phyloP scores from a whole-genome alignment of 2,888 invertebrate genomes.

The Melipona bicolor region DNA sequence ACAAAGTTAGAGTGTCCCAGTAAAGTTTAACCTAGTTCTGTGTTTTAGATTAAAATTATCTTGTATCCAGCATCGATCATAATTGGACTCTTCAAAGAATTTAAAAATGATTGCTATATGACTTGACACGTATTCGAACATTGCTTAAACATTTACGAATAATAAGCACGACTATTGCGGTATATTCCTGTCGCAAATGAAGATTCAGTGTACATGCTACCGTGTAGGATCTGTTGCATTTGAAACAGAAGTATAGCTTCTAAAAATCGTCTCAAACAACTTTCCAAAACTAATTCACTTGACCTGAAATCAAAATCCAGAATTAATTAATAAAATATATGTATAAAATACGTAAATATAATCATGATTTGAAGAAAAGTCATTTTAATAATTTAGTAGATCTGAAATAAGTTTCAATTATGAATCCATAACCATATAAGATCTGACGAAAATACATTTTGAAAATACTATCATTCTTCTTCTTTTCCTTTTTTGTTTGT shows the following conservation, averaged over 20 bases:
- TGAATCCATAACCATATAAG: neutral
- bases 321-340: slow-evolving; percentile 26
- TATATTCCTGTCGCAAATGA: slow-evolving; percentile 81
- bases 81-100: too few species aligned
- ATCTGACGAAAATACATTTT: neutral
- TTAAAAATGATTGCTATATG: neutral
- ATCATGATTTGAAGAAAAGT: neutral
- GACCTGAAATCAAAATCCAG: slow-evolving; percentile 60
- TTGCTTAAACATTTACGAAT: slow-evolving; percentile 78
- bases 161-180: slow-evolving; percentile 80
- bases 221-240: slow-evolving; percentile 77
- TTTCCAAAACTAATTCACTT: neutral
- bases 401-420: neutral
- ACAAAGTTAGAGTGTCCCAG: too few species aligned
- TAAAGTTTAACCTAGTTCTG: too few species aligned
- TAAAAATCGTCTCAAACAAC: slow-evolving; percentile 53
- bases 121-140: slow-evolving; percentile 70
- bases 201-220: slow-evolving; percentile 88
- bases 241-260: slow-evolving; percentile 70
- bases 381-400: slow-evolving; percentile 11
- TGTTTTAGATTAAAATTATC: neutral
- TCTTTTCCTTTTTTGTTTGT: too few species aligned
- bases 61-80: neutral
- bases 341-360: too few species aligned
- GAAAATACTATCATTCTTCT: neutral